Evolutionary conservation across 1,140 invertebrate species (phyloP), one percentile per base, ranked within the genome.

Genomic region (Belonocnema kinseyi): DNA sequence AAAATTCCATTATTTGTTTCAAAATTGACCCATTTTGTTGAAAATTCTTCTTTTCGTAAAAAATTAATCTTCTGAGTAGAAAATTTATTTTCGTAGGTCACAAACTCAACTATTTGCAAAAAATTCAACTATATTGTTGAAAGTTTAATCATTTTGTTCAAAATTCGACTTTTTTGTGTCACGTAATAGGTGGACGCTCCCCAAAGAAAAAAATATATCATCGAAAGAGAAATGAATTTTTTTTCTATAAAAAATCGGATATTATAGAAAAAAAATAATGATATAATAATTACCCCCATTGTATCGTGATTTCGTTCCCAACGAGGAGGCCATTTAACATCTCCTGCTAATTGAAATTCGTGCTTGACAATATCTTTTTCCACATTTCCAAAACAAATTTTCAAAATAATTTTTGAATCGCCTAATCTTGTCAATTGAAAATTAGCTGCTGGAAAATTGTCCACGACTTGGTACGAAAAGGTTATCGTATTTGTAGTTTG

Each of bases 251-350:
- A 33, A 33, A 51, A 53, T 33, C 19, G 14, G 19, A 40, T 14
- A 26, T 19, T 72, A 54, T 7, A 74, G n/a, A 46, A 58, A 72
- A 19, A 16, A 53, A 72, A 26, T 72, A 50, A 76, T 2, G 4
- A 52, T 13, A 14, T 13, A 10, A 51, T 56, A 46, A 33, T 73
- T 81, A 90, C 88, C 87, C 88, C 85, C 61, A 81, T 83, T 16
- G 78, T 82, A 50, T 91, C 87, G 16, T 74, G 85, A 80, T 84
- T 86, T 73, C 80, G 86, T 40, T 78, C 80, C 80, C 79, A 88
- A 11, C 54, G 80, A 5, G 91, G 91, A 71, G 91, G 90, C 91
- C 91, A 92, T 26, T 90, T 84, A 1, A 92, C 76, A 19, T 83
- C 85, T 0, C 33, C 85, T 6, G 17, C 74, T 26, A 92, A 83